Base-by-base conservation (phyloP, 1,140 invertebrate species). In the Elymnias hypermnestra region DNA sequence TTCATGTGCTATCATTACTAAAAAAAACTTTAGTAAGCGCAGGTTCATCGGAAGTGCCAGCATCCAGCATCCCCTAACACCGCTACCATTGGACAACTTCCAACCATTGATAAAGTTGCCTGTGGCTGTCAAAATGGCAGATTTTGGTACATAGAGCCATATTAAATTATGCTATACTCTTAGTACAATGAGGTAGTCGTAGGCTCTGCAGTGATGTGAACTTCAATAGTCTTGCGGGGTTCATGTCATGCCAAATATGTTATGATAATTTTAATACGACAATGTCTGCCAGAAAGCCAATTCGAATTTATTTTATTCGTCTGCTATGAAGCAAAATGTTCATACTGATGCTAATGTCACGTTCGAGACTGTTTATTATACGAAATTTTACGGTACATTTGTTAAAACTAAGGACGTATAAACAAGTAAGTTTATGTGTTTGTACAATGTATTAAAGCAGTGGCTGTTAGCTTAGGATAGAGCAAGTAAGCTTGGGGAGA, bases 251-350 rank as follows among this genome's bases (percentile, higher is more conserved):
- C 66, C 63, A 63, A 70, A 65, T 63, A 63, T 53, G 56, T 69
- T 77, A 77, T 67, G 69, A 53, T 77, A 74, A 77, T 77, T 68
- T 58, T 58, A 57, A 61, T 67, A 63, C 49, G 65, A 65, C 53
- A 40, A 57, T 52, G 66, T 69, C 71, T 70, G 61, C 60, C 57
- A 67, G 44, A 65, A 50, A 51, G 48, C 53, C 55, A 63, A 42
- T 62, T 57, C 26, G 37, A 68, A 62, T 76, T 69, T 69, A 76
- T 76, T 74, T 76, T 69, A 71, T 71, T 61, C 41, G 57, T 72
- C 74, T 75, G 63, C 64, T 57, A 66, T 65, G 40, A 59, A 37
- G 48, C 44, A 48, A 72, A 63, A 63, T 63, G 56, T 50, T 54
- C 54, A 29, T 63, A 63, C 44, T 71, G 66, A 69, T 64, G 54